Evolutionary conservation across 2,797 vertebrate genomes (phyloP).

Genomic region (Onychomys torridus): DNA sequence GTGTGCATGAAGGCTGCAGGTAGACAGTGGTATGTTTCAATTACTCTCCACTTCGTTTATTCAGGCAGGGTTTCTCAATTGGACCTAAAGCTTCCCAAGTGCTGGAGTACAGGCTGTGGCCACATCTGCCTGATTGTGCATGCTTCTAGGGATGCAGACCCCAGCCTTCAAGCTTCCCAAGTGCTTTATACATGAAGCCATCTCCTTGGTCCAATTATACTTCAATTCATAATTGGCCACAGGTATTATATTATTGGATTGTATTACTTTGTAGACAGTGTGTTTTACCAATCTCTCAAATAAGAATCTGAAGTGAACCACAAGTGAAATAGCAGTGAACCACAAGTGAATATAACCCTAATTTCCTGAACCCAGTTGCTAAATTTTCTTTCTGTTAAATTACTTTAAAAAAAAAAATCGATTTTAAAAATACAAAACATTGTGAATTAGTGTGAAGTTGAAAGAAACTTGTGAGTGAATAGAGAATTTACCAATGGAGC

Average conservation of each 20-base stretch:
- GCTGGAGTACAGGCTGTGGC: background rate
- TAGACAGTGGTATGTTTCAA: background rate
- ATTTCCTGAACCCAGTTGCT: constrained; percentile 44
- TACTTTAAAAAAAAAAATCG: constrained; percentile 32
- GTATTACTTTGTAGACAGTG: constrained; percentile 28
- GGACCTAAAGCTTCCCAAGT: background rate
- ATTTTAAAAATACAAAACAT: constrained; percentile 51
- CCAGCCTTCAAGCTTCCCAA: background rate
- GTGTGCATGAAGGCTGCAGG: too few relatives aligned
- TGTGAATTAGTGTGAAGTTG: constrained; percentile 24
- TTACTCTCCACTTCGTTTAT: background rate
- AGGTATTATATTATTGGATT: constrained; percentile 8
- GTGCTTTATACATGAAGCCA: background rate
- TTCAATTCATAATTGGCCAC: constrained; percentile 40
- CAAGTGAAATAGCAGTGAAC: constrained; percentile 43
- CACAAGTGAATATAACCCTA: constrained; percentile 31
- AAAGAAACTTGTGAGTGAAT: constrained; percentile 41
- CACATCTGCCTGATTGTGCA: background rate
- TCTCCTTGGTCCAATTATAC: background rate
- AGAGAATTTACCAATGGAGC: constrained; percentile 20
- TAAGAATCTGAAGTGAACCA: constrained; percentile 57
- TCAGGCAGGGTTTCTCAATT: background rate
- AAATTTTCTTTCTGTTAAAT: constrained; percentile 59
- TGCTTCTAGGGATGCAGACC: background rate
- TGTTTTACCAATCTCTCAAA: constrained; percentile 30